Conservation (phyloP, 2,888 invertebrate genomes). For the Polietes domitor region DNA sequence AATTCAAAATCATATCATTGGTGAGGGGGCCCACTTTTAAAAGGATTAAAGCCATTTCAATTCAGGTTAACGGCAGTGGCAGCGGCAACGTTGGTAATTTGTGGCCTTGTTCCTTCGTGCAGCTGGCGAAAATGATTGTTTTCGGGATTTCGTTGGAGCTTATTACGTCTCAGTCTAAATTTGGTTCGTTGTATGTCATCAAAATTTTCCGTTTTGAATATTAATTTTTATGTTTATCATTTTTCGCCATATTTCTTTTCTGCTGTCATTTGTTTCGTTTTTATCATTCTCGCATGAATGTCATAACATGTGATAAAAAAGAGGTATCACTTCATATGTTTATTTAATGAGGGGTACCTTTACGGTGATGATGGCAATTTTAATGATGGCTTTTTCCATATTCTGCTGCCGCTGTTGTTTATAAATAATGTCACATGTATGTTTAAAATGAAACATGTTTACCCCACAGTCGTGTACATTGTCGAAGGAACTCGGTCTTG, state of each 20-base stretch:
- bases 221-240: neutral
- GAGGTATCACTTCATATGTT: neutral
- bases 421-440: neutral
- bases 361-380: neutral
- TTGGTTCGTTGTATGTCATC: neutral
- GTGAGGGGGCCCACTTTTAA: neutral
- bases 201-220: neutral
- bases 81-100: neutral
- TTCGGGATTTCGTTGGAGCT: neutral
- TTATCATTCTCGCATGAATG: neutral
- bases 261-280: neutral
- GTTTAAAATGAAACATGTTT: too few relatives aligned
- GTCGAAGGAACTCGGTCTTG: too few relatives aligned
- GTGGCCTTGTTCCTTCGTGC: neutral
- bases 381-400: neutral
- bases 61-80: neutral
- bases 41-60: neutral
- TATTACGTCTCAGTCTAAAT: neutral
- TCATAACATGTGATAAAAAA: neutral
- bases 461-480: too few relatives aligned
- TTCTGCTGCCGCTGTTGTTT: neutral
- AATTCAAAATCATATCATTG: neutral
- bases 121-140: neutral
- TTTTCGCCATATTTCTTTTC: neutral
- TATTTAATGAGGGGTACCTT: neutral